Evolutionary conservation across 30 jellyfish, hydroid and myxozoan genomes (phyloP).

Genomic region (Cassiopea xamachana): DNA sequence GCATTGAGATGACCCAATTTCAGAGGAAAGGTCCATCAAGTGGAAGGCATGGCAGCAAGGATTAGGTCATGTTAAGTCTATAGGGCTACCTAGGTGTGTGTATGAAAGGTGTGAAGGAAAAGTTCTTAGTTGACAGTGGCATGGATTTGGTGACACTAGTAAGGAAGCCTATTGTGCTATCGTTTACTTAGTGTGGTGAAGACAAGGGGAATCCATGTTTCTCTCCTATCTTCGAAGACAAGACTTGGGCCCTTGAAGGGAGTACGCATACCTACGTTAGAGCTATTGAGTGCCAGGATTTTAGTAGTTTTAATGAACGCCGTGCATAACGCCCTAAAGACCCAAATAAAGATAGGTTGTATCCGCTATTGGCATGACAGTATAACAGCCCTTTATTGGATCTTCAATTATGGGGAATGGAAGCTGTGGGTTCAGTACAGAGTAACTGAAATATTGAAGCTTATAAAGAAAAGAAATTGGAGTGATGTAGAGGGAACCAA

Average conservation of each 20-base stretch:
- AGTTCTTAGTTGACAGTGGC: neutral
- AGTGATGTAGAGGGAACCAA: conserved; percentile 14
- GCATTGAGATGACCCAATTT: neutral
- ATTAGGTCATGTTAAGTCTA: neutral
- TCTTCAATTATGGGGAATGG: neutral
- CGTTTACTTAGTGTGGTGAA: neutral
- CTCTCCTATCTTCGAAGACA: neutral
- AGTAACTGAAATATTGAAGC: neutral
- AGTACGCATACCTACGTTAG: neutral
- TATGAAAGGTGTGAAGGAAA: neutral
- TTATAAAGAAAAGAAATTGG: conserved; percentile 1
- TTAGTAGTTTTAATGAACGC: neutral
- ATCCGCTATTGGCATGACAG: conserved; percentile 14
- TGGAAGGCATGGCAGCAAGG: neutral
- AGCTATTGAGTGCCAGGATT: neutral
- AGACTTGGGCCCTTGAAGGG: neutral
- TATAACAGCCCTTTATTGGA: conserved; percentile 16
- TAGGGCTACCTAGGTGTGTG: neutral
- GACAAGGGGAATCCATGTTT: neutral
- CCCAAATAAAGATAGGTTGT: neutral
- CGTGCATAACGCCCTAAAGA: neutral
- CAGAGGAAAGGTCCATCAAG: neutral
- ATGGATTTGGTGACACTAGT: neutral
- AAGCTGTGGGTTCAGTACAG: conserved; percentile 18
- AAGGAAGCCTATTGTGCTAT: neutral